A percentile compares a stretch with the other conserved stretches of the same genome.
phyloP scores from a whole-genome alignment of 2,888 invertebrate species.

The Prenolepis imparis region DNA sequence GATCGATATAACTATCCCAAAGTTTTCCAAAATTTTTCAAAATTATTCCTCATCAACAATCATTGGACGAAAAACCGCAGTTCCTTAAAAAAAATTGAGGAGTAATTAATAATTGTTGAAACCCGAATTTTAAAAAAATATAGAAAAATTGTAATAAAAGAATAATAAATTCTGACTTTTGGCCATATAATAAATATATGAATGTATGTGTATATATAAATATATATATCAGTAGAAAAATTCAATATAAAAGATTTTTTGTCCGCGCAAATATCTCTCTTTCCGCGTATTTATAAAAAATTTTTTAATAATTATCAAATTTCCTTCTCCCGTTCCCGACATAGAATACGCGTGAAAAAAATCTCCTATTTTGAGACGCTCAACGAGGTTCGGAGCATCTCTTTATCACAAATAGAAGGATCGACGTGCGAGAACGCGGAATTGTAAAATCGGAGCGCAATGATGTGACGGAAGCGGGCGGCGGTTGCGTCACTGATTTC shows the following conservation, averaged over 20 bases:
- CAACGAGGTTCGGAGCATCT: not conserved
- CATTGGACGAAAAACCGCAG: not conserved
- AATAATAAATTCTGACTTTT: not conserved
- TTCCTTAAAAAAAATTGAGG: not conserved
- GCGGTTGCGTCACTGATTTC: conserved; percentile 53
- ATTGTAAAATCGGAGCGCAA: conserved; percentile 32
- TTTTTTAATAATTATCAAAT: not conserved
- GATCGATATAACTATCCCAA: not conserved
- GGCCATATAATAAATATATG: not conserved
- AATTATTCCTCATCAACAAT: not conserved
- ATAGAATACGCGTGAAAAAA: not conserved
- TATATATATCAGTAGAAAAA: not conserved
- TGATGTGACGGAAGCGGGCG: conserved; percentile 7
- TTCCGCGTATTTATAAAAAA: not conserved
- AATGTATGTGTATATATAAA: not conserved
- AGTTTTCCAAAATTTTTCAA: not conserved
- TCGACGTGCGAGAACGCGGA: conserved; percentile 18
- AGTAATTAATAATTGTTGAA: not conserved
- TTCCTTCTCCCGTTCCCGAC: not conserved
- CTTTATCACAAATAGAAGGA: not conserved
- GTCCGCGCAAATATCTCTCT: not conserved
- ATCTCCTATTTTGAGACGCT: not conserved
- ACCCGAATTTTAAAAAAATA: not conserved
- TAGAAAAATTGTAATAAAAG: not conserved
- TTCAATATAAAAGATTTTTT: not conserved